Percentiles rank a stretch among this genome's conserved stretches.
Evolutionary conservation across 2,113 vertebrate genomes (phyloP).

Genomic region (Rhizomys pruinosus): DNA sequence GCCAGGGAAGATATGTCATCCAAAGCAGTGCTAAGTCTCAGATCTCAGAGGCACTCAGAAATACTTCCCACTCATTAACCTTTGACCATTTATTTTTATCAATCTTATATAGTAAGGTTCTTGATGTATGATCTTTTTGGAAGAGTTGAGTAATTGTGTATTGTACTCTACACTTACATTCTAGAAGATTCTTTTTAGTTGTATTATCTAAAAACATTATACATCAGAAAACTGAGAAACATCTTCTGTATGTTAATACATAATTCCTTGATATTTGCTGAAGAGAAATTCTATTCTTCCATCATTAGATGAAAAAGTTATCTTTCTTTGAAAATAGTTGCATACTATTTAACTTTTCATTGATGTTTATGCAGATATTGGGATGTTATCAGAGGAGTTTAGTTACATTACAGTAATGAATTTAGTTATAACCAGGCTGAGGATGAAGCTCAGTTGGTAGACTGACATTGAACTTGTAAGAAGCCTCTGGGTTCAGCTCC

Average conservation of each 20-base stretch:
- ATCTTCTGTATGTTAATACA: background rate
- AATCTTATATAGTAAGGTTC: background rate
- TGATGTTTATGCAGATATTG: background rate
- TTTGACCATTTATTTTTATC: conserved; percentile 15
- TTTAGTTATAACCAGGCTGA: background rate
- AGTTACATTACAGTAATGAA: background rate
- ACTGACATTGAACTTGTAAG: too few relatives aligned
- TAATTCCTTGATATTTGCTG: background rate
- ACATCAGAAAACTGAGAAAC: background rate
- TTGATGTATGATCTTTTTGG: background rate
- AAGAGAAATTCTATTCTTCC: background rate
- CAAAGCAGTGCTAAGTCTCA: background rate
- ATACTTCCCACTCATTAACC: background rate
- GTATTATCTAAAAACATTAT: background rate
- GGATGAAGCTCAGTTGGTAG: background rate
- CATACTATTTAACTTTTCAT: background rate
- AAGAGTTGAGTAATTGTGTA: background rate
- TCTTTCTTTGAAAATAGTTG: background rate
- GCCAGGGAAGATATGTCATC: background rate
- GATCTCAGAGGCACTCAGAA: background rate
- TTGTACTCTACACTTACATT: conserved; percentile 15
- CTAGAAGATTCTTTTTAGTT: background rate
- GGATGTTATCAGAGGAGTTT: background rate
- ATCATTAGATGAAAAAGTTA: background rate
- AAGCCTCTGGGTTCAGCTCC: background rate